Percentiles rank a stretch among this genome's conserved stretches.
Conservation (phyloP, 2,113 vertebrate species). For the Tetrax tetrax region DNA sequence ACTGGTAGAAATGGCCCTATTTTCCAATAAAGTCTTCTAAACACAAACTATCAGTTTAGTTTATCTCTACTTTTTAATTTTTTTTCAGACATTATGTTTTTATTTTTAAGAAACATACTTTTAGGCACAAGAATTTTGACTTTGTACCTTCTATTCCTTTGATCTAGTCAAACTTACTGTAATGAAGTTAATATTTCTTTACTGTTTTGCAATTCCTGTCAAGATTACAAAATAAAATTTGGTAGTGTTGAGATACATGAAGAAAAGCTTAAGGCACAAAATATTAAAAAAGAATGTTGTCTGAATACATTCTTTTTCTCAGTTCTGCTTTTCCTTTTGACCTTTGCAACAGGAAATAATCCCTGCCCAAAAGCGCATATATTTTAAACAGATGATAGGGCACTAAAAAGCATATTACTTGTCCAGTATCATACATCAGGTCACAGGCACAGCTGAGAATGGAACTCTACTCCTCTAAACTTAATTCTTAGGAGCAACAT, state of each 20-base stretch:
- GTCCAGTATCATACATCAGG: background rate
- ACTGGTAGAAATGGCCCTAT: background rate
- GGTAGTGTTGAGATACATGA: background rate
- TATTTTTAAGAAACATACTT: background rate
- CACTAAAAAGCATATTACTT: background rate
- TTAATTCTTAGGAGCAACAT: background rate
- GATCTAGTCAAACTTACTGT: background rate
- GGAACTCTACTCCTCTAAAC: background rate
- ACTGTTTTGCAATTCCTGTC: background rate
- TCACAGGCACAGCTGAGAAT: background rate
- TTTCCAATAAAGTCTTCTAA: background rate
- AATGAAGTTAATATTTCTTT: background rate
- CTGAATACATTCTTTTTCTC: background rate
- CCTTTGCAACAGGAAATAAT: background rate
- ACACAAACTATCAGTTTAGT: background rate
- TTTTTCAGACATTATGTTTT: background rate
- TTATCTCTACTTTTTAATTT: background rate
- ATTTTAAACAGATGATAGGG: background rate
- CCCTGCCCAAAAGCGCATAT: background rate
- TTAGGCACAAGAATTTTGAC: background rate
- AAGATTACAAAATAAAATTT: background rate
- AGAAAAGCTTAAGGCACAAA: background rate
- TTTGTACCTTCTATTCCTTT: background rate
- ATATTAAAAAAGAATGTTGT: background rate
- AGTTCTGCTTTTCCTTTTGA: background rate